These are phyloP conservation scores for Osmerus mordax DNA, from an alignment of 2,113 vertebrate species.

Conservation along the genomic window DNA sequence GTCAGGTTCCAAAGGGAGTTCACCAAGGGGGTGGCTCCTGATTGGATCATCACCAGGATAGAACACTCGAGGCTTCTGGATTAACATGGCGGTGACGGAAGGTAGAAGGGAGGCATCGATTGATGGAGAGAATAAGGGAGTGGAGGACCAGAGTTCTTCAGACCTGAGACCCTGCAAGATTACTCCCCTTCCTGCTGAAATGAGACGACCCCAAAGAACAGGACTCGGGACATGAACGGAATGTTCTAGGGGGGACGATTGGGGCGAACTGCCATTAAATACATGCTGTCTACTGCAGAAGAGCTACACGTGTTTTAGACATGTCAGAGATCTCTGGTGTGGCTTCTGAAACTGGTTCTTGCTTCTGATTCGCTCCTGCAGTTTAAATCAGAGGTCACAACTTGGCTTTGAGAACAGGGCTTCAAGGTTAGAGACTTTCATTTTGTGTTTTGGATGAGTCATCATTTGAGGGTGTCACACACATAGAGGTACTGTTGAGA, in stretches of 20 bases:
- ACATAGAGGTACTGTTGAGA: background rate
- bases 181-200: background rate
- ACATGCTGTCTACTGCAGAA: background rate
- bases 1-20: constrained; percentile 93
- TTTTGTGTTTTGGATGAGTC: background rate
- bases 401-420: background rate
- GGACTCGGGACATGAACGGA: background rate
- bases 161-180: constrained; percentile 6
- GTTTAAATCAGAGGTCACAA: background rate
- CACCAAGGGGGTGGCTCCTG: constrained; percentile 86
- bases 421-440: background rate
- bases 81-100: constrained; percentile 45
- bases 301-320: background rate
- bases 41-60: constrained; percentile 91
- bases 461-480: background rate
- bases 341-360: no score
- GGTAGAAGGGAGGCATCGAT: constrained; percentile 1
- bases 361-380: no score
- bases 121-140: background rate
- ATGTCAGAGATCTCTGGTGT: no score
- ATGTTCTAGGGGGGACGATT: background rate
- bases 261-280: constrained; percentile 14
- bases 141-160: background rate
- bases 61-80: constrained; percentile 88
- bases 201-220: background rate